Evolutionary conservation across 2,113 vertebrate genomes (phyloP), one percentile per base, ranked within the genome.

Genomic region (Mobula birostris): DNA sequence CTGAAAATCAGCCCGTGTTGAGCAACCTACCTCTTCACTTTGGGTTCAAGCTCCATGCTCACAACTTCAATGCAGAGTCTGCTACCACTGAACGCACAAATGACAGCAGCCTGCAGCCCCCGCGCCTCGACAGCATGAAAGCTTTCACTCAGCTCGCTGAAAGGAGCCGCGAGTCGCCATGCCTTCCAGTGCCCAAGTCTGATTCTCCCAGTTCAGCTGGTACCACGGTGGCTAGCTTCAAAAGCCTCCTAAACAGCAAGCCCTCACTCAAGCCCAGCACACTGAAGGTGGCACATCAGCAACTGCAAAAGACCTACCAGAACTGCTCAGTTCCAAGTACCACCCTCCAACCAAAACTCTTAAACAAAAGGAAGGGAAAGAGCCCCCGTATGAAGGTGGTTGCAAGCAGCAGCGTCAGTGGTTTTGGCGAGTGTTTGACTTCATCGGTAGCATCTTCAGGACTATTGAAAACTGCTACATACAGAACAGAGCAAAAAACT

Each of bases 31-130:
- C 96, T 5, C 95, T 97, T 74, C 95, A 95, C 0, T 83, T 96
- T 11, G 96, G 96, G 95, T 96, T 95, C 94, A 96, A 96, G 94
- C 94, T 96, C 0, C 0, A 96, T 87, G 95, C 66, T 95, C 96
- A 96, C 63, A 78, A 88, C 70, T 94, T 96, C 88, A 94, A 95
- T 92, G 15, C 96, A 0, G 96, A 96, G 70, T 96, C 96, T 94
- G 97, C 96, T 96, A 96, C 96, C 66, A 95, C 96, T 7, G 96
- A 93, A 0, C 32, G 96, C 29, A 96, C 96, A 94, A 96, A 96
- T 0, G 72, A 96, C 5, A 96, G 7, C 5, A 95, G 96, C 92
- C 96, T 96, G 7, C 97, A 97, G 95, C 94, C 95, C 19, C 78
- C 95, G 36, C 96, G 96, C 0, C 17, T 95, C 17, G 97, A 97